Evolutionary conservation across 2,888 invertebrate genomes (phyloP), one percentile per base, ranked within the genome.

Genomic region (Ormyrus labotus): DNA sequence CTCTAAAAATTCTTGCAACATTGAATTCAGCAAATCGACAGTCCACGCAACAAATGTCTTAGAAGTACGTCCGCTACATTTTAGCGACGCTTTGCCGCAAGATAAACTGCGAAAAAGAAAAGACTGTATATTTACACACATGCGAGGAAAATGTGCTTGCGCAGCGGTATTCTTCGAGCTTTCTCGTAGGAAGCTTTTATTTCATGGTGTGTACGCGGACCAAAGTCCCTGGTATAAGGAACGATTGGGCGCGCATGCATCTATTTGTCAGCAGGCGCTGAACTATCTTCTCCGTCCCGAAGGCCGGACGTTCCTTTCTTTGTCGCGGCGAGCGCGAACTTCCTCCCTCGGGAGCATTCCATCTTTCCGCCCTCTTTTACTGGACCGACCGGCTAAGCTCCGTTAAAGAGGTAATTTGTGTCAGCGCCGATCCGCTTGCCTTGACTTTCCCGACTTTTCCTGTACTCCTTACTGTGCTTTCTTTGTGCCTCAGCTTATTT

Each of bases 341-440:
- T 81, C 83, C 84, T 84, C 87, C 84, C 87, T 50, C 78, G 89
- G 87, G 89, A 86, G 88, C 88, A 87, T 87, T 89, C 88, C 87
- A 88, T 89, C 89, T 89, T 87, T 87, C 85, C 87, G 72, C 82
- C 85, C 84, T 65, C 57, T 58, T 79, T 63, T 51, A 81, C 76
- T 63, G 72, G 55, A 10, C n/a, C 53, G 72, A 50, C 71, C 65
- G 68, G 65, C 78, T 76, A 75, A 83, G 80, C 82, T 80, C 83
- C 86, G 88, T 88, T 89, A 89, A 89, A 88, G 88, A 89, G 88
- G 89, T 88, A 88, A 89, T 89, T 89, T 89, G 88, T 87, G 89
- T 88, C 88, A 84, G 78, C 84, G 85, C 84, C 86, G 85, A 89
- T 83, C 69, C 79, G 72, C 67, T 19, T 19, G 19, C 19, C 19